Evolutionary conservation across 2,888 invertebrate genomes (phyloP).

Genomic region (Troilus luridus): DNA sequence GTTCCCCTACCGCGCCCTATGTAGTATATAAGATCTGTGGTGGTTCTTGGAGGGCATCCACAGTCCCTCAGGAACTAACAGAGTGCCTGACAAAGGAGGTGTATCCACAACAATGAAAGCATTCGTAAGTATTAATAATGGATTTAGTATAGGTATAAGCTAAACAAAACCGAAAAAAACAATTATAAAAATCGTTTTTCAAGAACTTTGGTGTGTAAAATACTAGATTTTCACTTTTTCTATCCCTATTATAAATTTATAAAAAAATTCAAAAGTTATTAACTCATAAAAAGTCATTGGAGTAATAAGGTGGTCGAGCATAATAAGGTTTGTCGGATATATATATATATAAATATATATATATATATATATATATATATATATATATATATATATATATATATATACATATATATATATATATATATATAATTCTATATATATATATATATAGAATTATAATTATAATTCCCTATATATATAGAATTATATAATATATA

Average conservation of each 20-base stretch:
- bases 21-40: slow-evolving; percentile 38
- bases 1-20: slow-evolving; percentile 28
- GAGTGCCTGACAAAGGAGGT: slow-evolving; percentile 33
- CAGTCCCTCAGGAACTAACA: slow-evolving; percentile 25
- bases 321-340: no score
- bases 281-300: background rate
- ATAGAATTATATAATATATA: no score
- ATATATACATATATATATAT: no score
- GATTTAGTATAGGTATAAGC: background rate
- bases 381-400: no score
- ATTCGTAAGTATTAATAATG: background rate
- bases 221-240: background rate
- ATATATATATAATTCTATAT: no score
- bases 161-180: background rate
- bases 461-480: no score
- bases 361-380: no score
- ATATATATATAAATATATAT: no score
- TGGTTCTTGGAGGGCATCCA: slow-evolving; percentile 38
- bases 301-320: no score
- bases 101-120: slow-evolving; percentile 36
- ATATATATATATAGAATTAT: no score
- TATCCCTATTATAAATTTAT: fast-evolving
- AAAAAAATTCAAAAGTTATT: background rate
- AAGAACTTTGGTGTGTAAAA: background rate
- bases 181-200: background rate